Evolutionary conservation across 2,797 vertebrate species (phyloP).

Genomic region (Dipus sagitta): DNA sequence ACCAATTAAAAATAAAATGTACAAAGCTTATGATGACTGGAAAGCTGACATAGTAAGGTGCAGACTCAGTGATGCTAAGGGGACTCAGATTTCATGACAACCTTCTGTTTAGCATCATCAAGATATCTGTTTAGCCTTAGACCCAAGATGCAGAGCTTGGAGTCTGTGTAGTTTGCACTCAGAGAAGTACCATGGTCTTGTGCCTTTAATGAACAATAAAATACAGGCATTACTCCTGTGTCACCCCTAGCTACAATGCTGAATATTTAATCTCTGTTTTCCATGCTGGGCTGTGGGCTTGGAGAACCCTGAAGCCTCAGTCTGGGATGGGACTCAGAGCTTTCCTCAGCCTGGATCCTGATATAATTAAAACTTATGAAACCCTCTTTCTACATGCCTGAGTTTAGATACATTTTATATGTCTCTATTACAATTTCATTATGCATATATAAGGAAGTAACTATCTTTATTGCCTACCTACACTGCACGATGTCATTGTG

Average conservation of each 20-base stretch:
- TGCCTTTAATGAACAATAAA: background rate
- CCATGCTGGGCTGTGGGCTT: background rate
- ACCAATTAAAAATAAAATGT: background rate
- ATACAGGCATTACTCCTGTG: background rate
- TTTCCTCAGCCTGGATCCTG: background rate
- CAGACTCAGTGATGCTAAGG: background rate
- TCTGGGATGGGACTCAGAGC: background rate
- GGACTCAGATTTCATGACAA: background rate
- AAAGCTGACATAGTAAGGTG: background rate
- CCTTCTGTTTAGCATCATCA: background rate
- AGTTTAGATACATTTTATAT: constrained; percentile 13
- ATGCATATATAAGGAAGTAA: constrained; percentile 12
- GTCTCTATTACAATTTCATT: constrained; percentile 37
- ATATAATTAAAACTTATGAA: background rate
- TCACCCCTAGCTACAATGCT: background rate
- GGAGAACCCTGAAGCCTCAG: background rate
- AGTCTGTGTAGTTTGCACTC: background rate
- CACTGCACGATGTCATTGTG: background rate
- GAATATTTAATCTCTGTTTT: background rate
- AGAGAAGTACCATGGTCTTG: background rate
- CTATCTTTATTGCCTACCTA: background rate
- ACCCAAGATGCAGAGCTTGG: background rate
- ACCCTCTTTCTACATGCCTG: background rate
- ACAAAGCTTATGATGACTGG: background rate
- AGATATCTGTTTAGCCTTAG: background rate